Base-by-base conservation (phyloP, 2,113 vertebrate genomes). In the Scomber scombrus region DNA sequence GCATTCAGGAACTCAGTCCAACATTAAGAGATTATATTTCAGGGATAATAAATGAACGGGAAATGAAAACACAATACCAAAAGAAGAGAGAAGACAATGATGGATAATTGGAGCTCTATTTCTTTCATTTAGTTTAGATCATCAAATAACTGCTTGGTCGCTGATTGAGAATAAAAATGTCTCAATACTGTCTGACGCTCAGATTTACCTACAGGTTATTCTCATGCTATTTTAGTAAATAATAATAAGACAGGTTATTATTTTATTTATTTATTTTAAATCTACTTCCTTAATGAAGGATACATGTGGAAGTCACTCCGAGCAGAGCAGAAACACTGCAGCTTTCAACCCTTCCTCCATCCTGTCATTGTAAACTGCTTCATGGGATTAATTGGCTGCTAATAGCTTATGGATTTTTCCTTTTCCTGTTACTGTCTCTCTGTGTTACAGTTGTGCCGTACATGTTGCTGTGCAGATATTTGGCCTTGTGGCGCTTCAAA, bases 401-500 rank as follows among this genome's bases (percentile, higher is more conserved):
- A 87, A 88, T 82, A 62, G 68, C n/a, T 83, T 75, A 86, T 89
- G 49, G 86, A 85, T 85, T 83, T 82, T 66, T 58, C 19, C 18
- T 46, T 77, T 75, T 54, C 18, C 62, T 63, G 16, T 55, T 16
- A 12, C 71, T 64, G 29, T 76, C 60, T 62, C 18, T 72, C 60
- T 63, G 23, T 75, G 58, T 57, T 51, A 54, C 51, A 40, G 16
- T 65, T 18, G 61, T 63, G 56, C 19, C 0, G 5, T 34, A 29
- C 73, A 60, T 77, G 90, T 71, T 79, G 77, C 69, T 65, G 21
- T 71, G 69, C 68, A 78, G 75, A 90, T 62, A 75, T 88, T 75
- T 88, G 90, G 89, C 90, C 93, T 95, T 92, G 89, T 76, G 64
- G 51, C 3, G 47, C 49, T 88, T 92, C 83, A 77, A 80, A 88